These are phyloP conservation scores for Sebastes steindachneri DNA, from an alignment of 2,797 vertebrate species.

Conservation along the genomic window DNA sequence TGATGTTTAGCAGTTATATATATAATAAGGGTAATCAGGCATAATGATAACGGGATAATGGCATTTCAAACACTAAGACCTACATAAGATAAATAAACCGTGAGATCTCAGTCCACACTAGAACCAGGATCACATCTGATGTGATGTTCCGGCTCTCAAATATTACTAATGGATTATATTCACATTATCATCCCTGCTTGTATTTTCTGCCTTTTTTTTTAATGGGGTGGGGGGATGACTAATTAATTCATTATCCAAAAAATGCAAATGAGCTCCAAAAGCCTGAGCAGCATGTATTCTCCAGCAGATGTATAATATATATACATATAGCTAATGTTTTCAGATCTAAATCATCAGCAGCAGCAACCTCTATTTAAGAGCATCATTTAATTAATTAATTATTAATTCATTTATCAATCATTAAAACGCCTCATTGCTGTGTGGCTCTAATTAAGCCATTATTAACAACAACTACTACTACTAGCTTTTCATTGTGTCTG, in stretches of 20 bases:
- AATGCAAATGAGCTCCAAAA: constrained; percentile 80
- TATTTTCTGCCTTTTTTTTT: constrained; percentile 66
- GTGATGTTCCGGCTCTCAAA: constrained; percentile 35
- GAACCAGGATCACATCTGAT: constrained; percentile 29
- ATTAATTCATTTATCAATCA: background rate
- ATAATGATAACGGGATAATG: too few species aligned
- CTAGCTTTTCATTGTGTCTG: constrained; percentile 53
- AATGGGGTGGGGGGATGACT: constrained; percentile 75
- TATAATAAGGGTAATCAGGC: too few species aligned
- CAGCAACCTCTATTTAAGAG: constrained; percentile 5
- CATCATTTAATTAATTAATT: background rate
- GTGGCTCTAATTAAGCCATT: constrained; percentile 10
- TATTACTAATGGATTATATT: constrained; percentile 67
- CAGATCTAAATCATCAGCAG: constrained; percentile 5
- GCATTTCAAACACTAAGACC: too few species aligned
- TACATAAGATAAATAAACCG: too few species aligned
- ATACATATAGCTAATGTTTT: constrained; percentile 28
- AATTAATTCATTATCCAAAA: constrained; percentile 85
- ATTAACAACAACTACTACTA: constrained; percentile 28
- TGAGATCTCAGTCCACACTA: too few species aligned
- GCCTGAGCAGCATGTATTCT: constrained; percentile 52
- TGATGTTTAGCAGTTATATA: too few species aligned
- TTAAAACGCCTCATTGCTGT: background rate
- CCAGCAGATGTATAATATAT: constrained; percentile 11
- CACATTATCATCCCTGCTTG: constrained; percentile 66